phyloP scores from a whole-genome alignment of 2,888 invertebrate species.

The Sylvicola fuscatus region DNA sequence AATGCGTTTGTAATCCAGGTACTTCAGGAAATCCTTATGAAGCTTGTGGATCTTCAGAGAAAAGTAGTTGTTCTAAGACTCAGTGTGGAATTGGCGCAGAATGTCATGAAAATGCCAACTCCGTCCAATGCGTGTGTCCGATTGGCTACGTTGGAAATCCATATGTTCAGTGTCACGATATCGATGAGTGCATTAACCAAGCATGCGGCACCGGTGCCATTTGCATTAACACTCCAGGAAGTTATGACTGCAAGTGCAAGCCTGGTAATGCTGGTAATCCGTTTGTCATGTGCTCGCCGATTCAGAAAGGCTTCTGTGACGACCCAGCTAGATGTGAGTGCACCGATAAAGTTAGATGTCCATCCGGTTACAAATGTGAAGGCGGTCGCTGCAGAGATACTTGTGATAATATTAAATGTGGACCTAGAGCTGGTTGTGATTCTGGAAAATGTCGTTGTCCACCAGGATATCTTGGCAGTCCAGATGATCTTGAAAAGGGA shows the following conservation, averaged over 20 bases:
- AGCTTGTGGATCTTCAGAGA: conserved; percentile 49
- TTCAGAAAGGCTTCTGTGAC: conserved; percentile 45
- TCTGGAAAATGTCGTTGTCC: conserved; percentile 62
- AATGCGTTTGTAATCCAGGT: conserved; percentile 70
- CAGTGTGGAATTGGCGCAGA: conserved; percentile 61
- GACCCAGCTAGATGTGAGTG: conserved; percentile 51
- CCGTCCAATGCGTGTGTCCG: conserved; percentile 63
- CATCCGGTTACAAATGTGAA: conserved; percentile 54
- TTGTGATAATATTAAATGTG: conserved; percentile 56
- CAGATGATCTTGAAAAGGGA: conserved; percentile 44
- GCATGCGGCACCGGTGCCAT: conserved; percentile 70
- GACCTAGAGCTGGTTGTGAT: conserved; percentile 62
- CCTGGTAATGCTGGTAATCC: conserved; percentile 74
- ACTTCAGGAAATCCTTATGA: conserved; percentile 75
- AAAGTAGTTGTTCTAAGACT: conserved; percentile 46
- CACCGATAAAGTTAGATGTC: conserved; percentile 48
- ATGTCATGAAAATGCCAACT: conserved; percentile 52
- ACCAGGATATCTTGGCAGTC: conserved; percentile 55
- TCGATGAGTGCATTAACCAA: conserved; percentile 60
- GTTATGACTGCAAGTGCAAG: conserved; percentile 76
- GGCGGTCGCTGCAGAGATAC: conserved; percentile 52
- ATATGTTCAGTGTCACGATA: conserved; percentile 63
- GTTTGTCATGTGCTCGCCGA: conserved; percentile 55
- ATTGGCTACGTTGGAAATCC: conserved; percentile 74
- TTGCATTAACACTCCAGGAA: conserved; percentile 76